phyloP scores from a whole-genome alignment of 1,140 invertebrate genomes.

The Hylaeus anthracinus region DNA sequence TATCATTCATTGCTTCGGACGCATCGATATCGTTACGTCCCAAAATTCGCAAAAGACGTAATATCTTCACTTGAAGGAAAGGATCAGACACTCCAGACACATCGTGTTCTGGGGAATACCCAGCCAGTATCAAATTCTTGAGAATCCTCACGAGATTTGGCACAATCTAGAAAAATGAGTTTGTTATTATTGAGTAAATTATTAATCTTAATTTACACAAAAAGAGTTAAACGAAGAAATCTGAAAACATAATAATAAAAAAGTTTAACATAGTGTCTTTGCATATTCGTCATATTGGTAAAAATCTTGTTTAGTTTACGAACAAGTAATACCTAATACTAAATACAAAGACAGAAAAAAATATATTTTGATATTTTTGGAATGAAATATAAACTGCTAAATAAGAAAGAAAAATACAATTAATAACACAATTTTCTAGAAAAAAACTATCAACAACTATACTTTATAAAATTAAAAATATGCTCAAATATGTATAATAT shows the following conservation, averaged over 20 bases:
- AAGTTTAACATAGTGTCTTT: constrained; percentile 31
- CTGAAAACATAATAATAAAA: constrained; percentile 10
- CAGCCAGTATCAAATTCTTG: constrained; percentile 98
- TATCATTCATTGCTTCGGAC: constrained; percentile 99
- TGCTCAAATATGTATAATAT: neutral
- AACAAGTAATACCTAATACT: constrained; percentile 7
- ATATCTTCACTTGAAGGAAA: constrained; percentile 99
- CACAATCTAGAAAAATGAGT: constrained; percentile 89
- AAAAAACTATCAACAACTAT: neutral
- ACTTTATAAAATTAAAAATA: neutral
- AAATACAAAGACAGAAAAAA: neutral
- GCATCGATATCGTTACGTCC: constrained; percentile 97
- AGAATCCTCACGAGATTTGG: constrained; percentile 98
- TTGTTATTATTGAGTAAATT: constrained; percentile 30
- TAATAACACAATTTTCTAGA: neutral
- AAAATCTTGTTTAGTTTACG: neutral
- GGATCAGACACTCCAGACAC: constrained; percentile 99
- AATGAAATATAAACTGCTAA: neutral
- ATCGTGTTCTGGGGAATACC: constrained; percentile 99
- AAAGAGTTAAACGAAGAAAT: constrained; percentile 29
- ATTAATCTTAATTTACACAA: constrained; percentile 26
- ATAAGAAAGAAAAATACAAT: neutral
- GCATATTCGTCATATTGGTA: neutral
- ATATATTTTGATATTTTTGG: neutral
- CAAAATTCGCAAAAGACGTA: constrained; percentile 95